Evolutionary conservation across 2,888 invertebrate genomes (phyloP), one percentile per base, ranked within the genome.

Genomic region (Ectemnius continuus): DNA sequence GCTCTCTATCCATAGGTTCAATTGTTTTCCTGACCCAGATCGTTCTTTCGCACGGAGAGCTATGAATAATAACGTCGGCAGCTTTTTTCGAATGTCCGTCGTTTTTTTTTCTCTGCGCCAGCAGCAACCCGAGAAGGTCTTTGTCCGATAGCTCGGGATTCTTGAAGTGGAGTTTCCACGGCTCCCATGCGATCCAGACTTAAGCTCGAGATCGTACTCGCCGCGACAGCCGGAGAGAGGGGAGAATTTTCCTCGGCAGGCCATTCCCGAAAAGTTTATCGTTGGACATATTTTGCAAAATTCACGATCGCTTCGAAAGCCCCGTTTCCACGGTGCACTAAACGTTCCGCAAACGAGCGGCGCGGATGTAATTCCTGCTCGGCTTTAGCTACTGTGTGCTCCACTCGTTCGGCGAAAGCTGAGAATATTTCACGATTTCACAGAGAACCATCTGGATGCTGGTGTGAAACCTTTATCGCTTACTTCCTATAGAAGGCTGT

Each of bases 271-370:
- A 60, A 75, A 81, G 72, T 83, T 83, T 83, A 82, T 83, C 66
- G 83, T 74, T 65, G 71, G 36, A 65, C 77, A 74, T 84, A 84
- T 83, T 83, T 83, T 84, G 77, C 73, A 84, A 83, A 82, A 83
- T 83, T 84, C 82, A 84, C 72, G 77, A 66, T 73, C 73, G 72
- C 68, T 73, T 69, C 70, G 60, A 62, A 78, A 71, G 67, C 76
- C 75, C 73, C 84, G 77, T 82, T 83, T 14, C 69, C 79, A 56
- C 82, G 69, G 67, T 36, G 76, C 73, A 75, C 77, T 84, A 84
- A 84, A 84, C 82, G 83, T 62, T 73, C 70, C 67, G 75, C 79
- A 66, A 79, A 79, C 72, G 79, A 73, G 76, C 67, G 28, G 46
- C 61, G 70, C 77, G 67, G 65, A 74, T 74, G 80, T 76, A 80